phyloP scores from a whole-genome alignment of 2,113 vertebrate species.

The Pteronura brasiliensis region DNA sequence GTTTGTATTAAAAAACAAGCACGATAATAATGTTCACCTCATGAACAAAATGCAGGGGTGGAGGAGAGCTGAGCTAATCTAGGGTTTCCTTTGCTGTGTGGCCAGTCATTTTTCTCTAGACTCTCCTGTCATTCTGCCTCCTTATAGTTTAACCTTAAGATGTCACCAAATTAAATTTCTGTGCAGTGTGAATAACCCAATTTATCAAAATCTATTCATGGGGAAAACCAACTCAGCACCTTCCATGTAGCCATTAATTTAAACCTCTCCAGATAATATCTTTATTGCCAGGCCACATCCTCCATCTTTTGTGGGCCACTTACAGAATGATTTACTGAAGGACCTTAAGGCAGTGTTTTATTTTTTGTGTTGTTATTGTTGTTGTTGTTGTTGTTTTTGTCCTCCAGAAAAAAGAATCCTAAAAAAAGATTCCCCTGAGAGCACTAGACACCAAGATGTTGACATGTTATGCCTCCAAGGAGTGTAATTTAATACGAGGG shows the following conservation, averaged over 20 bases:
- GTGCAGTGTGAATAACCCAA: neutral
- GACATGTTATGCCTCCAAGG: conserved; percentile 58
- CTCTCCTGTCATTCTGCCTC: neutral
- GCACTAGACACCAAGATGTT: conserved; percentile 52
- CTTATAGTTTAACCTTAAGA: neutral
- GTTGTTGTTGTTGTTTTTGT: neutral
- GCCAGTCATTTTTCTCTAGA: neutral
- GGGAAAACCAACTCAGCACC: neutral
- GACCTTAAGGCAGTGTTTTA: neutral
- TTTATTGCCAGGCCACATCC: neutral
- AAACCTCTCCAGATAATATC: neutral
- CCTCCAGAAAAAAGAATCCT: conserved; percentile 50
- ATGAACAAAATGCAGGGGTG: neutral
- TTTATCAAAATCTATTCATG: neutral
- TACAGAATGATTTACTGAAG: conserved; percentile 21
- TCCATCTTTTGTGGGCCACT: neutral
- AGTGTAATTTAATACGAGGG: conserved; percentile 72
- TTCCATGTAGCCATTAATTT: neutral
- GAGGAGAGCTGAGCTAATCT: neutral
- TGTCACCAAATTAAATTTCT: neutral
- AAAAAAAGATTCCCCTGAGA: conserved; percentile 65
- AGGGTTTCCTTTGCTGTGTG: neutral
- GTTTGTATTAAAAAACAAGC: neutral
- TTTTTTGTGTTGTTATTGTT: neutral
- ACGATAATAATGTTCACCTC: neutral